Evolutionary conservation across 2,797 vertebrate species (phyloP), one percentile per base, ranked within the genome.

Genomic region (Hirundo rustica): DNA sequence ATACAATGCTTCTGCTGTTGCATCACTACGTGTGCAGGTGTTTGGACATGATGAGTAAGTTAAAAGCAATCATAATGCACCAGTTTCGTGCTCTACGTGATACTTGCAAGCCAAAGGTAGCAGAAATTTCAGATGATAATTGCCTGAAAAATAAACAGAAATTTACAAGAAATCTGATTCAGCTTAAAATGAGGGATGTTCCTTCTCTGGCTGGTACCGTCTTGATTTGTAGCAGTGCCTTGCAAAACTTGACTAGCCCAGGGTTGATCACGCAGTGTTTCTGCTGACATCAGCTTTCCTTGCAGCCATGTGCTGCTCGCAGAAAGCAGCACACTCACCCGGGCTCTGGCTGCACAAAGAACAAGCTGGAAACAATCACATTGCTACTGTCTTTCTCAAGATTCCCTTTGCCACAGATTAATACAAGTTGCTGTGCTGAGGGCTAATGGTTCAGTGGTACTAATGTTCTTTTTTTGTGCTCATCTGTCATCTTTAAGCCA

Each of bases 331-430:
- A 3, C 58, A 32, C 61, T 95, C 57, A 77, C 44, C 68, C 23
- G 8, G 81, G 30, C 70, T 85, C 38, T 2, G 0, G 51, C 78
- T 91, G 80, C 82, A 67, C 76, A 70, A 80, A 84, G 70, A 76
- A 36, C 75, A 54, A 66, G 26, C 51, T 93, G 89, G 77, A 66
- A 83, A 60, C 75, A 79, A 16, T 65, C 9, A 1, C 18, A 23
- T 38, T 76, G 78, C 89, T 95, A 54, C 92, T 83, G 75, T 92
- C 87, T 96, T 95, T 93, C 87, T 94, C 89, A 95, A 85, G 91
- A 85, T 62, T 80, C 61, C 87, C 82, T 94, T 92, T 95, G 82
- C 78, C 91, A 88, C 72, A 62, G 65, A 95, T 95, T 65, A 65
- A 55, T 45, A 27, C 44, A 44, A 58, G 50, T 80, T 87, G 85